Base-by-base conservation (phyloP, 2,888 invertebrate genomes). In the Schrankia costaestrigalis region DNA sequence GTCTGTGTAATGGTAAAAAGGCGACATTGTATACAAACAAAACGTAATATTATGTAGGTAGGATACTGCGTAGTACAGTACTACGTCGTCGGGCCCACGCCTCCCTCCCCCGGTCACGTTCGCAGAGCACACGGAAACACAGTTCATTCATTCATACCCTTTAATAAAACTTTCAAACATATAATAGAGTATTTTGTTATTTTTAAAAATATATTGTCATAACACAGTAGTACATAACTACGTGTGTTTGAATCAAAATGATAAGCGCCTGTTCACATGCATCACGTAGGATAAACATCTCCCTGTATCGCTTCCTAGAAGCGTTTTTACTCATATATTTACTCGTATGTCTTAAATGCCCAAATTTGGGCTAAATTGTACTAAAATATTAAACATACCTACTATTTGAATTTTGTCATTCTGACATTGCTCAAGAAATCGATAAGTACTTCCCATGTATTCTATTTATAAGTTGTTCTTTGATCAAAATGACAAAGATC, bases 131-230 rank as follows among this genome's bases (percentile, higher is more conserved):
- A 62, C 47, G 46, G 51, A 65, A 67, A 61, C 62, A 61, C 50
- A 48, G 48, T 50, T 46, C 45, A 49, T 66, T 59, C 66, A 69
- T 65, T 69, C 63, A 65, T 63, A 58, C 48, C 38, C 44, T 67
- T 67, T 68, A 65, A 64, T 69, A 63, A 42, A 59, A 54, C 44
- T 40, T 55, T 52, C 49, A 50, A 57, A 30, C 46, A 36, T 58
- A 48, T 41, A 56, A 58, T 59, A 55, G 56, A 62, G 58, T 49
- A 55, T 46, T 48, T 37, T 24, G 33, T 40, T 36, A 38, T 35
- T 53, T 38, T 39, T 26, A 11, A 28, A 39, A 36, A 44, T 23
- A 44, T 31, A 36, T 34, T 41, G 14, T 41, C 26, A 38, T 29
- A 38, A 32, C 30, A 44, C n/a, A n/a, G n/a, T n/a, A n/a, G n/a